Conservation (phyloP, 2,888 invertebrate genomes). For the Tetheella fluctuosa region DNA sequence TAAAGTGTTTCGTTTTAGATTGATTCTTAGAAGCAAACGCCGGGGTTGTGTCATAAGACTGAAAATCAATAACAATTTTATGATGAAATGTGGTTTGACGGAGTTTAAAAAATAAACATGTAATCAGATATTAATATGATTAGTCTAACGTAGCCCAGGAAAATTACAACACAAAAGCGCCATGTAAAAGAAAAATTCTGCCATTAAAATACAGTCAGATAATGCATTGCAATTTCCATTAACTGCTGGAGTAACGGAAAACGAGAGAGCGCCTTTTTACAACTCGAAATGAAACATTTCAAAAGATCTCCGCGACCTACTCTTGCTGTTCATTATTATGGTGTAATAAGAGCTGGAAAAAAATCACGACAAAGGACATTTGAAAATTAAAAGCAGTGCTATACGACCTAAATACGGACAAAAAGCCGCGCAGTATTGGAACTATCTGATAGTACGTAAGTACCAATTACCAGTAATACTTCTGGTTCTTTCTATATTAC, state of each 20-base stretch:
- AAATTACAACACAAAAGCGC: background rate
- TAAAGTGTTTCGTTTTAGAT: background rate
- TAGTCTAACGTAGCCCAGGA: background rate
- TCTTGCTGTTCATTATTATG: slow-evolving; percentile 62
- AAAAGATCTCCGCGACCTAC: slow-evolving; percentile 51
- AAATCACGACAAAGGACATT: slow-evolving; percentile 54
- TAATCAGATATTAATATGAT: background rate
- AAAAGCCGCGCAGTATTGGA: background rate
- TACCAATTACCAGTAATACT: too few relatives aligned
- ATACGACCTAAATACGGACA: slow-evolving; percentile 23
- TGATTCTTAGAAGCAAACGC: background rate
- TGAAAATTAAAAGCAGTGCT: slow-evolving; percentile 51
- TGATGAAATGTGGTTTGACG: background rate
- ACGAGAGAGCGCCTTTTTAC: slow-evolving; percentile 42
- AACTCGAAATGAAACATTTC: slow-evolving; percentile 47
- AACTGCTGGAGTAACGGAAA: slow-evolving; percentile 36
- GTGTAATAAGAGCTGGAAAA: slow-evolving; percentile 46
- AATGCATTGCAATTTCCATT: slow-evolving; percentile 45
- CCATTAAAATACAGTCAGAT: slow-evolving; percentile 24
- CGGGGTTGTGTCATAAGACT: background rate
- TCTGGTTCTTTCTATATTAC: too few relatives aligned
- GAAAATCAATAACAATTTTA: background rate
- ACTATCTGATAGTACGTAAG: background rate
- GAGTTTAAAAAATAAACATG: background rate
- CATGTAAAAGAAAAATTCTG: background rate